phyloP scores from a whole-genome alignment of 2,797 vertebrate genomes.

The Melopsittacus undulatus region DNA sequence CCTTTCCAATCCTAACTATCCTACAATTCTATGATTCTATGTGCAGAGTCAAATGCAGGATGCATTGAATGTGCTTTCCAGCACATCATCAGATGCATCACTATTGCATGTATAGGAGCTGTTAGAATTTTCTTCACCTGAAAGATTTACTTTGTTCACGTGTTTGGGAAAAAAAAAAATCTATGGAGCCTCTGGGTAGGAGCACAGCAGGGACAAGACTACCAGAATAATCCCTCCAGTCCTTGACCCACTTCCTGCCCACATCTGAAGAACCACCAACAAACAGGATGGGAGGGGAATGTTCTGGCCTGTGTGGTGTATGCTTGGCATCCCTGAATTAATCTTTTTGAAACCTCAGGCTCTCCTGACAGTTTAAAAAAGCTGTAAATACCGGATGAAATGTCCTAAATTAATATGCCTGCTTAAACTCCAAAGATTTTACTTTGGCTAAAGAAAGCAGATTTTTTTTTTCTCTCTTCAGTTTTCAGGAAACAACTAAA shows the following conservation, averaged over 20 bases:
- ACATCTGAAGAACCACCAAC: slow-evolving; percentile 36
- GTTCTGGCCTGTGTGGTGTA: neutral
- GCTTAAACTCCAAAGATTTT: neutral
- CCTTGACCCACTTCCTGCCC: neutral
- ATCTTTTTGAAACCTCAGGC: slow-evolving; percentile 36
- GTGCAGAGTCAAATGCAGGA: neutral
- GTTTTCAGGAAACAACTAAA: neutral
- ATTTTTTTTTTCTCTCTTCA: neutral
- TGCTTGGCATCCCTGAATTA: neutral
- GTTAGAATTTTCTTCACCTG: neutral
- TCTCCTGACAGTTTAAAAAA: neutral
- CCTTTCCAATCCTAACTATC: no score
- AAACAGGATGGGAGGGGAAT: neutral
- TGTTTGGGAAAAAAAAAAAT: neutral
- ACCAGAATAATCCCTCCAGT: neutral
- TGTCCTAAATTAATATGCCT: neutral
- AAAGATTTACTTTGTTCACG: neutral
- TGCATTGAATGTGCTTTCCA: neutral
- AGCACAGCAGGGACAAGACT: neutral
- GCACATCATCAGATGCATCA: neutral
- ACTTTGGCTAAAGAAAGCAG: neutral
- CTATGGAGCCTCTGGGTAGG: neutral
- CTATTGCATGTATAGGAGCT: neutral
- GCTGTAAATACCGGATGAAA: neutral
- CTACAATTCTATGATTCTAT: no score